Evolutionary conservation across 1,140 invertebrate species (phyloP).

Genomic region (Sarcophaga bullata): DNA sequence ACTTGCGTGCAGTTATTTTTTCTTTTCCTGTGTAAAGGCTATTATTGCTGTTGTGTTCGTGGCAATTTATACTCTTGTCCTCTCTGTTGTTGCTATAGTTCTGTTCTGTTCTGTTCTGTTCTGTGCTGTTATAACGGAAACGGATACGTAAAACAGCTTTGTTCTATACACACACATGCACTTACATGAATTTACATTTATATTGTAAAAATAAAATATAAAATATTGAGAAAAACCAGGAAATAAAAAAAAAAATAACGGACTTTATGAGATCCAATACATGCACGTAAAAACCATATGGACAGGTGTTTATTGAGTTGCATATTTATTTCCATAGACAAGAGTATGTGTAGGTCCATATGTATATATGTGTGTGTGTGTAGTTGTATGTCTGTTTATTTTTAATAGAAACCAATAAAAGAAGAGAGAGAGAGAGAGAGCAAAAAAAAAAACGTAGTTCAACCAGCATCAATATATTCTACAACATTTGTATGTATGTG

Average conservation of each 20-base stretch:
- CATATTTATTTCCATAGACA: neutral
- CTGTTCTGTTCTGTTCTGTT: neutral
- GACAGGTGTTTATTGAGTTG: conserved; percentile 39
- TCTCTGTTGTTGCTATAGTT: too few species aligned
- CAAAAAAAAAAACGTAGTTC: too few species aligned
- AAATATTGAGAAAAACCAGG: too few species aligned
- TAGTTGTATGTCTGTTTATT: neutral
- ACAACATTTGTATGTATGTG: too few species aligned
- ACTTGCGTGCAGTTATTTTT: neutral
- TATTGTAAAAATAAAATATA: neutral
- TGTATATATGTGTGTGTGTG: too few species aligned
- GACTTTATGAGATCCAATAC: neutral
- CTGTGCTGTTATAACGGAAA: conserved; percentile 13
- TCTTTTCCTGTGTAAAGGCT: neutral
- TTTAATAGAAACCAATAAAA: conserved; percentile 35
- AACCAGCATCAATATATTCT: too few species aligned
- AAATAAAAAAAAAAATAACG: too few species aligned
- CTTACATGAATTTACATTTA: neutral
- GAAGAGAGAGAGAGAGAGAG: too few species aligned
- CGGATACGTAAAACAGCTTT: conserved; percentile 39
- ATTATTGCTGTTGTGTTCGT: neutral
- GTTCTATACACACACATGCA: neutral
- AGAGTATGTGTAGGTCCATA: too few species aligned
- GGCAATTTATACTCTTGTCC: too few species aligned
- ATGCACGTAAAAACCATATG: conserved; percentile 20